Evolutionary conservation across 2,113 vertebrate species (phyloP), one percentile per base, ranked within the genome.

Genomic region (Urocitellus parryii): DNA sequence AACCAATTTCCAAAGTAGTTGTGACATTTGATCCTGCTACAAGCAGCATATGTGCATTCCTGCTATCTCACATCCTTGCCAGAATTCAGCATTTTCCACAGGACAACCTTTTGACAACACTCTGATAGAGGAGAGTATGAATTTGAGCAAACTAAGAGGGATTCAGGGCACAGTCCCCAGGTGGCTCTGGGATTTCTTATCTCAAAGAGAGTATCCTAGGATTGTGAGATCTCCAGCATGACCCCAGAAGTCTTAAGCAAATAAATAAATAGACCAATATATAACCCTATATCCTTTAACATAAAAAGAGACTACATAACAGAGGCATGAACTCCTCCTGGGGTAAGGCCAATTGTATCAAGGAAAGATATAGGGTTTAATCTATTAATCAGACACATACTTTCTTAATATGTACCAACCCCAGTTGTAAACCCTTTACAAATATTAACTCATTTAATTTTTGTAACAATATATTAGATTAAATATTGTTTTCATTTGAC

Each of bases 311-410:
- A 76, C 37, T 24, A 51, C 1, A 32, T 63, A 92, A 12, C 29
- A 74, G 32, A 96, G 70, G 56, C n/a, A 88, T n/a, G 85, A 72
- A 78, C 58, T 88, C 51, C 80, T 87, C 45, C 58, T 88, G 93
- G 29, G 27, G 27, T 51, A 58, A 88, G 27, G 42, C 56, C n/a
- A 79, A 32, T 17, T 92, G 29, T 73, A 79, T 90, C 56, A 96
- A 90, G 77, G 45, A 74, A 90, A 74, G 56, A 84, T 22, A 53
- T 4, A 88, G 53, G 2, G 17, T 45, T 42, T 65, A 20, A 39
- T 37, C 73, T 51, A 37, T 76, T 67, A 48, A 74, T 27, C 81
- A 67, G 65, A 42, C 42, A 68, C 56, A 94, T 29, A 74, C 56
- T 14, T 80, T 95, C 78, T 93, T 68, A 76, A 34, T 80, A 25